phyloP scores from a whole-genome alignment of 2,113 vertebrate genomes.

The Embiotoca jacksoni region DNA sequence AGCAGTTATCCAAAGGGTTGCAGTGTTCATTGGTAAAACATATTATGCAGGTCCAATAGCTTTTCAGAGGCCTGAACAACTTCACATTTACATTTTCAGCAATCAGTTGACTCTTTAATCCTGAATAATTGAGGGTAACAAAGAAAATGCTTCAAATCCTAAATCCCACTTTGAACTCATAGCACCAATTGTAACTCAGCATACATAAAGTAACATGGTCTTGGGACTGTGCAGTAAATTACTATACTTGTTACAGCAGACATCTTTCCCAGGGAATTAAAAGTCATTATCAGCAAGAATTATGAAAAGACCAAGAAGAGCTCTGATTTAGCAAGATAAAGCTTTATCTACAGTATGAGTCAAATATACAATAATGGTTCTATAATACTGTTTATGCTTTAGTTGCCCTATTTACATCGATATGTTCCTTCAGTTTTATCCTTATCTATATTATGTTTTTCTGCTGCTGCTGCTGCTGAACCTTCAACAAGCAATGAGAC shows the following conservation, averaged over 20 bases:
- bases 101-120: slow-evolving; percentile 35
- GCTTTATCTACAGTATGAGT: background rate
- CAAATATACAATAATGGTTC: background rate
- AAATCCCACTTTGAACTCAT: background rate
- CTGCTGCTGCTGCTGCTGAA: background rate
- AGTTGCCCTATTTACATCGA: background rate
- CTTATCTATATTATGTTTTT: no score
- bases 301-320: no score
- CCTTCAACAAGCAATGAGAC: background rate
- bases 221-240: background rate
- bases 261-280: background rate
- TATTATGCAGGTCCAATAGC: slow-evolving; percentile 16
- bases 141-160: slow-evolving; percentile 18
- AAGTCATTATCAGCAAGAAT: background rate
- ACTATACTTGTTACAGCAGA: background rate
- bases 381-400: background rate
- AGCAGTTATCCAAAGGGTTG: slow-evolving; percentile 25
- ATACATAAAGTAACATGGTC: background rate
- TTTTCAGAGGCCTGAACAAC: slow-evolving; percentile 13
- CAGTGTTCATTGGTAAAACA: slow-evolving; percentile 27
- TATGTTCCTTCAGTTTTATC: background rate
- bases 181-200: background rate
- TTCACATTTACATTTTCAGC: slow-evolving; percentile 39
- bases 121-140: slow-evolving; percentile 4
- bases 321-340: no score